Evolutionary conservation across 2,888 invertebrate species (phyloP), one percentile per base, ranked within the genome.

Genomic region (Seladonia tumulorum): DNA sequence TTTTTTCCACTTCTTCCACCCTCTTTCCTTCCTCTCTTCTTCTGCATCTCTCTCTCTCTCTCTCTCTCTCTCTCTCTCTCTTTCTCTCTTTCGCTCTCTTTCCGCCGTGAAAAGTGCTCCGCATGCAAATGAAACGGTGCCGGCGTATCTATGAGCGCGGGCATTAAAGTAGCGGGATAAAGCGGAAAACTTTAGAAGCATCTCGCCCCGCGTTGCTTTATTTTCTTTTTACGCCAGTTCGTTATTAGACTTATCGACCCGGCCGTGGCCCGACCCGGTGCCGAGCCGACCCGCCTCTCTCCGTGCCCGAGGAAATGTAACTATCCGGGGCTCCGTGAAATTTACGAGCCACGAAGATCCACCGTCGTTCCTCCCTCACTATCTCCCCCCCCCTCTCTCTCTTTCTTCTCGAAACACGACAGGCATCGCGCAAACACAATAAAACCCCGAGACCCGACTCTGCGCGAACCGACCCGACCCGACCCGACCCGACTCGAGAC

Each of bases 41-140:
- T 5, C 29, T 18, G 29, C 16, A 7, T 60, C 29, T 29, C 0
- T 29, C 14, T 16, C 25, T 12, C 60, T 60, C 25, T n/a, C 60
- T 60, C 60, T 14, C 25, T 53, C 0, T 29, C 14, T 25, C 25
- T 14, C 60, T 60, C 25, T n/a, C 60, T 60, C 60, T 14, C 14
- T 53, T 10, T 66, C 70, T 68, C 68, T 35, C 16, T 7, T 4
- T 66, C 66, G 35, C 35, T 35, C 66, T 66, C 66, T 63, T 63
- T 60, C 66, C 77, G 72, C 73, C 68, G 57, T 45, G 84, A 85
- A 75, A 87, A 82, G 77, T 82, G 81, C 76, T 89, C 80, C 79
- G 86, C 47, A 86, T 89, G 87, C 86, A 89, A 90, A 90, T 90
- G 87, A 83, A 89, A 90, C 76, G 87, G 68, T 80, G 75, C 57